Evolutionary conservation across 1,140 invertebrate genomes (phyloP).

Genomic region (Bombus impatiens): DNA sequence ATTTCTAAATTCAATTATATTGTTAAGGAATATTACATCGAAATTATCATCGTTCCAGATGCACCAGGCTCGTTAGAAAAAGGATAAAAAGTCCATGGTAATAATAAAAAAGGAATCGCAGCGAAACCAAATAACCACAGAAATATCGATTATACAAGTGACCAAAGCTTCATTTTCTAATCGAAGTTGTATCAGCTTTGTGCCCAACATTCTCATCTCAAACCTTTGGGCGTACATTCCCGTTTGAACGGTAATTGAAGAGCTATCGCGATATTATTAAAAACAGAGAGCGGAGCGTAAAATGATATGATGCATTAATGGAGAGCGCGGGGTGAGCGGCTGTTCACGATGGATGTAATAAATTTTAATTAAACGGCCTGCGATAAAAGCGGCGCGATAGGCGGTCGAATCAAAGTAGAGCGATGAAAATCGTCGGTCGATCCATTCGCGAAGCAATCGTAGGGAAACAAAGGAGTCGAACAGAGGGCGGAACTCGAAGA

Average conservation of each 20-base stretch:
- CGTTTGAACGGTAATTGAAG: background rate
- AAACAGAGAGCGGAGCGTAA: constrained; percentile 24
- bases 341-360: constrained; percentile 15
- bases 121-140: too few species aligned
- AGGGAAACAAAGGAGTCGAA: constrained; percentile 1
- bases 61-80: too few species aligned
- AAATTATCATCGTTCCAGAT: too few species aligned
- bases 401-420: background rate
- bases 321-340: background rate
- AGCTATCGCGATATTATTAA: constrained; percentile 22
- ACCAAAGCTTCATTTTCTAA: background rate
- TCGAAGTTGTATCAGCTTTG: too few species aligned
- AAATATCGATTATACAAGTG: too few species aligned
- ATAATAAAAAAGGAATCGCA: too few species aligned
- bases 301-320: constrained; percentile 19
- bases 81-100: too few species aligned
- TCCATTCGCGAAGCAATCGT: constrained; percentile 11
- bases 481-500: background rate
- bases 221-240: too few species aligned
- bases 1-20: too few species aligned
- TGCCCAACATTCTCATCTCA: too few species aligned
- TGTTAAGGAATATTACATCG: too few species aligned
- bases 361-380: constrained; percentile 41
- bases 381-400: constrained; percentile 1
- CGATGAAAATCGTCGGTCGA: background rate